phyloP scores from a whole-genome alignment of 2,113 vertebrate species.

The Climacteris rufus region DNA sequence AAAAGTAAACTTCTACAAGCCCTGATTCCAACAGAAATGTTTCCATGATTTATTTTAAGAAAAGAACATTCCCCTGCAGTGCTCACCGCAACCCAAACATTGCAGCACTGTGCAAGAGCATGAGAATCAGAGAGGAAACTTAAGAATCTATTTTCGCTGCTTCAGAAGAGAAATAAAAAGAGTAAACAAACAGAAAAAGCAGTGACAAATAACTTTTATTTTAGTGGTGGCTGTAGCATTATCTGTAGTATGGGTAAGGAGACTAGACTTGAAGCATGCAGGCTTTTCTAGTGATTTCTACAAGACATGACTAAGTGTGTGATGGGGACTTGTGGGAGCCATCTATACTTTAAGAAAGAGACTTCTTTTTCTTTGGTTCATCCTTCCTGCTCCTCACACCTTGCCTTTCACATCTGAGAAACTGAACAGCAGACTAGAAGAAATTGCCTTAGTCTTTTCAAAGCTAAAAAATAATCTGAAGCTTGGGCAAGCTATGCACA shows the following conservation, averaged over 20 bases:
- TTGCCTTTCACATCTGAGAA: not conserved
- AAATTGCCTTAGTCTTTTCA: not conserved
- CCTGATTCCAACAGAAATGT: slow-evolving; percentile 52
- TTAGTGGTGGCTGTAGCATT: not conserved
- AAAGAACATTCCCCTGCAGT: slow-evolving; percentile 57
- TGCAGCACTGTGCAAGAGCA: slow-evolving; percentile 24
- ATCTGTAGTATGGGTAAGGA: not conserved
- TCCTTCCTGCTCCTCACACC: not conserved
- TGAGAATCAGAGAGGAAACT: slow-evolving; percentile 34
- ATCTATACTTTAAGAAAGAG: not conserved
- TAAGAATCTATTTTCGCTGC: slow-evolving; percentile 29
- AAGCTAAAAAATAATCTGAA: not conserved
- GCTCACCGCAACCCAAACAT: slow-evolving; percentile 55
- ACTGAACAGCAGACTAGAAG: not conserved
- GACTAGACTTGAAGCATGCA: fast-evolving
- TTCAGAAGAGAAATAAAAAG: slow-evolving; percentile 1
- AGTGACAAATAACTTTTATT: not conserved
- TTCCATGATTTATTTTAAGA: slow-evolving; percentile 63
- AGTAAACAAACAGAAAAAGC: not conserved
- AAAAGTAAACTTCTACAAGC: not conserved
- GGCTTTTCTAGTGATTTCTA: not conserved
- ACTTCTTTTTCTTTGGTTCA: not conserved
- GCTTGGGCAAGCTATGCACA: not conserved
- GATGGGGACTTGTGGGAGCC: not conserved
- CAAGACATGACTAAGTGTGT: not conserved